These are phyloP conservation scores for Tipula vernalis DNA, from an alignment of 2,888 invertebrate genomes.

Conservation along the genomic window DNA sequence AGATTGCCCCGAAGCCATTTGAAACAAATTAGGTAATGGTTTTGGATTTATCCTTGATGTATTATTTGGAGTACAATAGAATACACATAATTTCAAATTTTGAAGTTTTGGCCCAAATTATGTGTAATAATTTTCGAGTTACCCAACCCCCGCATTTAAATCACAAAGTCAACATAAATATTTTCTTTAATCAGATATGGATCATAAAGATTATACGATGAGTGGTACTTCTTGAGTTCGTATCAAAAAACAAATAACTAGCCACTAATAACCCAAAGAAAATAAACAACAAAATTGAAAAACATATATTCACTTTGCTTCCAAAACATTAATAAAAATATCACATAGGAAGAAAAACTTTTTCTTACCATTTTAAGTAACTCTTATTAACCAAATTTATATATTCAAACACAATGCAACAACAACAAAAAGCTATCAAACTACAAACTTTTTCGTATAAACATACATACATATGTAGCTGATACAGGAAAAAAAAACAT, in stretches of 20 bases:
- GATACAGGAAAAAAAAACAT: neutral
- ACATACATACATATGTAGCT: neutral
- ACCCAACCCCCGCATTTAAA: neutral
- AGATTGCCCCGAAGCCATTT: neutral
- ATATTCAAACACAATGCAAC: neutral
- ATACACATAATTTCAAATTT: no score
- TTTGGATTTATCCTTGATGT: neutral
- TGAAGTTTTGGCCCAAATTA: no score
- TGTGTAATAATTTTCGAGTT: no score
- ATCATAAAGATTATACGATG: neutral
- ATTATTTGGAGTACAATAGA: neutral
- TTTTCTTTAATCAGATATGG: neutral
- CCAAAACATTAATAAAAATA: slow-evolving; percentile 4
- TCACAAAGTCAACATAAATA: neutral
- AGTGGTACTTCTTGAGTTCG: neutral
- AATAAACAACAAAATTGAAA: neutral
- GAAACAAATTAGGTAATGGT: neutral
- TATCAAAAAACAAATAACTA: neutral
- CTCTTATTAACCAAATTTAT: slow-evolving; percentile 4
- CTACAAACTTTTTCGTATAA: neutral
- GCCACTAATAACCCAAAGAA: neutral
- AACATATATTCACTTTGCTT: neutral
- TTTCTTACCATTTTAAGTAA: neutral
- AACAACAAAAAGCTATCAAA: neutral
- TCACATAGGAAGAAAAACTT: neutral